Base-by-base conservation (phyloP, 2,888 invertebrate species). In the Drosophila emarginata region DNA sequence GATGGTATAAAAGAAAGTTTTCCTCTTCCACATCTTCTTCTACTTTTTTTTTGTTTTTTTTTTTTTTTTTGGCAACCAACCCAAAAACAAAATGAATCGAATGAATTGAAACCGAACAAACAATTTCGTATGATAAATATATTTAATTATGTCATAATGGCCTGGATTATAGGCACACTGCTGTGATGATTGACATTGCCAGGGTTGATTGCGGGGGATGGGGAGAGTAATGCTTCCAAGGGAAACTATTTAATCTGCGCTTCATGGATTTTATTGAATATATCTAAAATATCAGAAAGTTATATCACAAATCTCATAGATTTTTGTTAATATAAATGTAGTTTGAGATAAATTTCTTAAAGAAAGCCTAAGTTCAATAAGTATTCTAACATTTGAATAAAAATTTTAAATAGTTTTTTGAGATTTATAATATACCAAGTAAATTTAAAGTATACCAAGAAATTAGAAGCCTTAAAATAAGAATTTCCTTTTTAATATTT, bases 1-100 rank as follows among this genome's bases (percentile, higher is more conserved):
- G 53, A 74, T 67, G 72, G 37, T 60, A 81, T 78, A 84, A 87
- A 87, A 83, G 84, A 81, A 81, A 81, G 81, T 87, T 80, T 45
- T 45, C 21, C 45, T 21, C 45, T 45, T 45, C 15, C n/a, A n/a
- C n/a, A n/a, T n/a, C n/a, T n/a, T n/a, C n/a, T n/a, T n/a, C n/a
- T n/a, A n/a, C n/a, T n/a, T n/a, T n/a, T n/a, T n/a, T n/a, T n/a
- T n/a, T n/a, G n/a, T n/a, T n/a, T n/a, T n/a, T 3, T 3, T 7
- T 7, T 45, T 45, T 45, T 40, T 15, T 68, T 67, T 53, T 63
- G 71, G 50, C 68, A 77, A 58, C 61, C 59, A 57, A 26, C 62
- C 52, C 57, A 64, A 62, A 40, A 45, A 51, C 23, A 64, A 64
- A n/a, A 53, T 54, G 53, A 63, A 70, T 39, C 74, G 37, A 61